phyloP scores from a whole-genome alignment of 1,140 invertebrate genomes.

The Anoplophora glabripennis region DNA sequence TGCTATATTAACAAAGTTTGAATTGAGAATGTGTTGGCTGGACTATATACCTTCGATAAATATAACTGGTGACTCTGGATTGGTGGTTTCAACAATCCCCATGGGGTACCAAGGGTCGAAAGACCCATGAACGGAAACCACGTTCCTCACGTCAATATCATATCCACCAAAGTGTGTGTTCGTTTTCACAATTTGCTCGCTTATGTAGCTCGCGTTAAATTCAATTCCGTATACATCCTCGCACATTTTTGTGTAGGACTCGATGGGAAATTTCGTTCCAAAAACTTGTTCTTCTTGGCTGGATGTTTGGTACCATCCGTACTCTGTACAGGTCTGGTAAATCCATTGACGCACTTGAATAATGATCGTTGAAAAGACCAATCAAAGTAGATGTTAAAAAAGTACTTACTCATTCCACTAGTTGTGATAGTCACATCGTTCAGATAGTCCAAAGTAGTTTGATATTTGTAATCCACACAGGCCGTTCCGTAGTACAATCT shows the following conservation, averaged over 20 bases:
- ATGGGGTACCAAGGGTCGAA: conserved; percentile 2
- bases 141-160: neutral
- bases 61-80: neutral
- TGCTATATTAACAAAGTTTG: too few species aligned
- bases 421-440: too few species aligned
- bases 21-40: too few species aligned
- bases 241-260: neutral
- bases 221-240: neutral
- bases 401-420: too few species aligned
- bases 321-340: too few species aligned
- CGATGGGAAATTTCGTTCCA: neutral
- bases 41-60: neutral
- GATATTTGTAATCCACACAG: too few species aligned
- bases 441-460: too few species aligned
- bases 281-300: neutral
- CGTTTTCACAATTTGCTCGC: neutral
- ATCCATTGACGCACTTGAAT: too few species aligned
- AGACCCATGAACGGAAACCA: neutral
- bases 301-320: too few species aligned
- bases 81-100: neutral
- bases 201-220: neutral
- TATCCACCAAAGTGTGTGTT: neutral
- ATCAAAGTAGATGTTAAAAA: too few species aligned
- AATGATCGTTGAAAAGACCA: too few species aligned
- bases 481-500: too few species aligned